Evolutionary conservation across 2,113 vertebrate genomes (phyloP).

Genomic region (Eira barbara): DNA sequence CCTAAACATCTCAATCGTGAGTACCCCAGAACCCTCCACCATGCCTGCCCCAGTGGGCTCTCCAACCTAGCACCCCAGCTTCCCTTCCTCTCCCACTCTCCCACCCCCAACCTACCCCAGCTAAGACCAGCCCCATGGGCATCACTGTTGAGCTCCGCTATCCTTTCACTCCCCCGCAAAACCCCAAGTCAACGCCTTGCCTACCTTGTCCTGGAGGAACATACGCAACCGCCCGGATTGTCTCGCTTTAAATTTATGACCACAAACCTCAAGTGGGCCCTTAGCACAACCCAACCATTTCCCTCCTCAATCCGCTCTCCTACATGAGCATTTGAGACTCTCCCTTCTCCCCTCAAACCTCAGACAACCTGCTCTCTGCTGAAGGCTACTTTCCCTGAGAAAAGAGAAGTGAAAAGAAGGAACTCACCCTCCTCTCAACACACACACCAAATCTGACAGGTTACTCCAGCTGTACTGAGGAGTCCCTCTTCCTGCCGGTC

Average conservation of each 20-base stretch:
- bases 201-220: not conserved
- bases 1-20: not conserved
- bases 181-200: not conserved
- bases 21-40: not conserved
- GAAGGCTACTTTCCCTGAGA: not conserved
- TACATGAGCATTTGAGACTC: not conserved
- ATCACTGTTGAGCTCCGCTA: too few species aligned
- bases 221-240: rapidly evolving
- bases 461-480: rapidly evolving
- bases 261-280: constrained; percentile 15
- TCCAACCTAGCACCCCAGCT: too few species aligned
- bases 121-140: not conserved
- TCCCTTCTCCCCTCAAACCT: not conserved
- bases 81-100: too few species aligned
- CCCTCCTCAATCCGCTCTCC: not conserved
- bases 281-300: not conserved
- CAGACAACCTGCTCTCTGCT: not conserved
- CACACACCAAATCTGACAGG: not conserved
- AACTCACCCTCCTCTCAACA: not conserved
- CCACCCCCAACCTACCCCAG: too few species aligned
- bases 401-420: not conserved
- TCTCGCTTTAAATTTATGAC: not conserved
- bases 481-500: not conserved
- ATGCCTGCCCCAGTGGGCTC: rapidly evolving
- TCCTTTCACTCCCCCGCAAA: not conserved